Percentiles rank a stretch among this genome's conserved stretches.
Evolutionary conservation across 1,140 invertebrate species (phyloP).

Genomic region (Wiebesia pumilae): DNA sequence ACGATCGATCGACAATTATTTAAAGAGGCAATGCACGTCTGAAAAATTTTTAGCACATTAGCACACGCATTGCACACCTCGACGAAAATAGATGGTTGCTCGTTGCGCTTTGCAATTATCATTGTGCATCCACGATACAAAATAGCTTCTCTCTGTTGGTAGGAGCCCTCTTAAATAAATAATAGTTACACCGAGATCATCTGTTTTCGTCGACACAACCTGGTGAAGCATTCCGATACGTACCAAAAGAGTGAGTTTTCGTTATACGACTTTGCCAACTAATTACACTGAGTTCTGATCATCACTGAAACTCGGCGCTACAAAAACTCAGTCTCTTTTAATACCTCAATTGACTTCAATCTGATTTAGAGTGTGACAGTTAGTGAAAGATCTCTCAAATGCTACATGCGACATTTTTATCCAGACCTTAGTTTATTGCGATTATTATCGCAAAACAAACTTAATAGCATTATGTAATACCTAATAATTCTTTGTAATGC

Average conservation of each 20-base stretch:
- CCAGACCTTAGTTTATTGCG: background rate
- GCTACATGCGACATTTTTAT: background rate
- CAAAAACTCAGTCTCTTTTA: background rate
- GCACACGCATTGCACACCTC: background rate
- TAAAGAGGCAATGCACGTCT: conserved; percentile 20
- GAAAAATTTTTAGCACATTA: background rate
- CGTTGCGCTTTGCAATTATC: background rate
- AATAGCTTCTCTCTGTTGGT: background rate
- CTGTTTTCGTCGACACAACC: conserved; percentile 5
- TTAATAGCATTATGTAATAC: background rate
- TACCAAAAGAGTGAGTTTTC: background rate
- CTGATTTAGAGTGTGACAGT: conserved; percentile 12
- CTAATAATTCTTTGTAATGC: background rate
- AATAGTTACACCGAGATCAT: background rate
- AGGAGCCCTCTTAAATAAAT: no score
- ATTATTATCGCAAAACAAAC: background rate
- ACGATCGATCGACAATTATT: background rate
- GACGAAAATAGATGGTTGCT: conserved; percentile 6
- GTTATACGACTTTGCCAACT: background rate
- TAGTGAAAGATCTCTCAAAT: background rate
- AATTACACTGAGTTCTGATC: no score
- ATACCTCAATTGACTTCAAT: conserved; percentile 29
- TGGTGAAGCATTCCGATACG: background rate
- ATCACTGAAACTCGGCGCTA: background rate
- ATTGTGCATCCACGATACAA: background rate